These are phyloP conservation scores for Cyanoliseus patagonus DNA, from an alignment of 2,113 vertebrate species.

Conservation along the genomic window DNA sequence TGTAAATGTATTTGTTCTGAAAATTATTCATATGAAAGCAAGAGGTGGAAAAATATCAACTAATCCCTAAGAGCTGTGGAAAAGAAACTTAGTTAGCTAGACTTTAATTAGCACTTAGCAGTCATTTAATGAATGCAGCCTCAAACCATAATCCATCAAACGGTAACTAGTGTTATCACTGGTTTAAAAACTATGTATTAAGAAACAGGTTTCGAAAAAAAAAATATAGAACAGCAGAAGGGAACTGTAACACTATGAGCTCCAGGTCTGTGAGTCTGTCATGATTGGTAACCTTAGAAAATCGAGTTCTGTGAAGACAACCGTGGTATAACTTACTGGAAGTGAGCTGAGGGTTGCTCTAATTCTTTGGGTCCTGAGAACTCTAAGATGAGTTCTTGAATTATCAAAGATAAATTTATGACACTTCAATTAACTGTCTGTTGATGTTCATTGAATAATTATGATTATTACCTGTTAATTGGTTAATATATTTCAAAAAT, in stretches of 20 bases:
- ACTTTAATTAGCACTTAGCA: constrained; percentile 34
- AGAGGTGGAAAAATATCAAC: not conserved
- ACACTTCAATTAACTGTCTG: not conserved
- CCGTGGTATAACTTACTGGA: not conserved
- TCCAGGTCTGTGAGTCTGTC: not conserved
- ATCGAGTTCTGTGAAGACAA: not conserved
- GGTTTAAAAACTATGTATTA: not conserved
- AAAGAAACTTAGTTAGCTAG: constrained; percentile 15
- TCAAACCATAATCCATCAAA: constrained; percentile 44
- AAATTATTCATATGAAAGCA: not conserved
- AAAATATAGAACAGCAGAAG: not conserved
- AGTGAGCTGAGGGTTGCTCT: not conserved
- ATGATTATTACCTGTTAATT: not conserved
- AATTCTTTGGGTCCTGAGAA: not conserved
- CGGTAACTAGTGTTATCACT: not conserved
- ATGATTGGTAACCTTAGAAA: not conserved
- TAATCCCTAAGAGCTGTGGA: not conserved
- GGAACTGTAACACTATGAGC: accelerated
- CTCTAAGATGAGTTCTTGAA: not conserved
- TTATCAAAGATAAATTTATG: not conserved
- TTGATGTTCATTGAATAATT: not conserved
- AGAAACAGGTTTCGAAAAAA: not conserved
- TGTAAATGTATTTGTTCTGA: constrained; percentile 38
- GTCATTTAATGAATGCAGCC: constrained; percentile 23
- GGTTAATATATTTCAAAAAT: not conserved